Conservation (phyloP, 2,113 vertebrate genomes). For the Crypturellus undulatus region DNA sequence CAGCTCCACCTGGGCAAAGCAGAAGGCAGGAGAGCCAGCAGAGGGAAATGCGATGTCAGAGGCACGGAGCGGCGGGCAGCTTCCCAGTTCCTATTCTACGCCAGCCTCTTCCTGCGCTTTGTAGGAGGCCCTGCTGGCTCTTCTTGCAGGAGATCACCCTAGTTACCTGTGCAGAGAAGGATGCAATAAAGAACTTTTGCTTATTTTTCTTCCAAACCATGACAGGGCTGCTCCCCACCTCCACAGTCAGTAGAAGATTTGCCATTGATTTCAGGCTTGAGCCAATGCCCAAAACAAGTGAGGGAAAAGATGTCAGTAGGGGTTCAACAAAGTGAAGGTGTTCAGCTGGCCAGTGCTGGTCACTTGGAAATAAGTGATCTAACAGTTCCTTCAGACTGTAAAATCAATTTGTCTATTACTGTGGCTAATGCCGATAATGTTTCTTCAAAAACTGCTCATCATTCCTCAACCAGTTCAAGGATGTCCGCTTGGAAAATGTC, state of each 20-base stretch:
- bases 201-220: not conserved
- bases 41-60: not conserved
- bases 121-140: not conserved
- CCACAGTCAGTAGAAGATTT: not conserved
- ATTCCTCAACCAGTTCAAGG: not conserved
- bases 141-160: not conserved
- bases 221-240: not conserved
- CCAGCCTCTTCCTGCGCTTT: not conserved
- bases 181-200: not conserved
- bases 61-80: not conserved
- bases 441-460: not conserved
- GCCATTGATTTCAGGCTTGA: not conserved
- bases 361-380: not conserved
- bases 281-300: not conserved
- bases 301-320: not conserved
- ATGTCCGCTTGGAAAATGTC: not conserved
- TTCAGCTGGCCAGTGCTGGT: not conserved
- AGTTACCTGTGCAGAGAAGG: not conserved
- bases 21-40: not conserved
- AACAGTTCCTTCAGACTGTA: not conserved
- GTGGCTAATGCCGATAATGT: not conserved
- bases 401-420: not conserved
- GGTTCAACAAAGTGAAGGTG: not conserved
- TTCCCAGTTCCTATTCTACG: not conserved
- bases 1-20: not conserved